phyloP scores from a whole-genome alignment of 2,113 vertebrate species.

The Callocephalon fimbriatum region DNA sequence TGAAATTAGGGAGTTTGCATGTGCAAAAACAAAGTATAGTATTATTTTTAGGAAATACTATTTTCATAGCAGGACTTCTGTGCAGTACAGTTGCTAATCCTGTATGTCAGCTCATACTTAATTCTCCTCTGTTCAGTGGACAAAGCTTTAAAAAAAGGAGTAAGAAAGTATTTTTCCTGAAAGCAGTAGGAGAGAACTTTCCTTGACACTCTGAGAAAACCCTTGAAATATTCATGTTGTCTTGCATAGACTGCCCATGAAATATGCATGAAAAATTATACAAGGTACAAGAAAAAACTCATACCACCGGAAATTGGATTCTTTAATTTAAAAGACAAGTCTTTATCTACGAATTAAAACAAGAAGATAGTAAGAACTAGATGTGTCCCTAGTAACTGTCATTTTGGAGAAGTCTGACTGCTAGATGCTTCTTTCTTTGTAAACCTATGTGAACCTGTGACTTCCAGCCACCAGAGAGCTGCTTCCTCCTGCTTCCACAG shows the following conservation, averaged over 20 bases:
- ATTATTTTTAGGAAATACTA: background rate
- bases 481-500: background rate
- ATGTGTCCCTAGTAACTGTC: background rate
- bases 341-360: background rate
- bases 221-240: background rate
- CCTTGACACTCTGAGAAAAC: background rate
- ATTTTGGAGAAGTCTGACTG: background rate
- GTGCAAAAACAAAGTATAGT: background rate
- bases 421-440: background rate
- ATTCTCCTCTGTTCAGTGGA: background rate
- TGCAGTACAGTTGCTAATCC: background rate
- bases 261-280: constrained; percentile 23
- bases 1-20: background rate
- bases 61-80: background rate
- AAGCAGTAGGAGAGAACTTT: background rate
- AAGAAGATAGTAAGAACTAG: background rate
- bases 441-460: background rate
- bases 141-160: background rate
- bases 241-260: background rate
- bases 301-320: background rate
- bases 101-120: background rate
- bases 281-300: background rate
- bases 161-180: background rate
- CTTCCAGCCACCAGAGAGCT: background rate
- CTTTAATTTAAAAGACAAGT: background rate